Base-by-base conservation (phyloP, 1,140 invertebrate species). In the Rhyacophila brunnea region DNA sequence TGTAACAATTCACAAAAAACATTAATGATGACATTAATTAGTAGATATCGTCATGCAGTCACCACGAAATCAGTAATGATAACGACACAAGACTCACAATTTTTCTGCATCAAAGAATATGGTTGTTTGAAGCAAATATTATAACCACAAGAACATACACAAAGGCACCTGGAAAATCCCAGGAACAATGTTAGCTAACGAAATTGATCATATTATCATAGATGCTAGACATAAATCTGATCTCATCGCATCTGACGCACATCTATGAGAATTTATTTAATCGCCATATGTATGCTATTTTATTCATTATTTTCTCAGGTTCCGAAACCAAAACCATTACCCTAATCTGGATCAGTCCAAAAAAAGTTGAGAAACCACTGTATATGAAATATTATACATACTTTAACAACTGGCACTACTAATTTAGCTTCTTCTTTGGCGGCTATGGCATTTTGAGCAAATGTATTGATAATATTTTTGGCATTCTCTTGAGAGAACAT, bases 401-500 rank as follows among this genome's bases (percentile, higher is more conserved):
- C 77, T 68, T 76, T 75, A 13, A 74, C 69, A 32, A 73, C 65
- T 1, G 77, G 68, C 38, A 80, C 74, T 6, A 75, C 58, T 3
- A 71, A 38, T 66, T 86, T 85, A 28, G 77, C 70, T 62, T 90
- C 86, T 64, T 87, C 84, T 56, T 85, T 87, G 46, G 81, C 81
- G 35, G 82, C 82, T 53, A 88, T 82, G 23, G 79, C 80, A 35
- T 79, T 83, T 63, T 87, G 84, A 14, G 87, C 88, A 78, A 94
- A 95, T 36, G 85, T 87, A 52, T 87, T 88, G 1, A 98, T 77
- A 63, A 98, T 98, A 64, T 89, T 87, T 54, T 89, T 87, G 0
- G 93, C 94, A 76, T 95, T 85, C 17, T 84, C 86, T 65, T 93
- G 90, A 6, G 93, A 94, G 74, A 91, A 95, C 87, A 95, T 96